Evolutionary conservation across 1,140 invertebrate genomes (phyloP).

Genomic region (Adoxophyes honmai): DNA sequence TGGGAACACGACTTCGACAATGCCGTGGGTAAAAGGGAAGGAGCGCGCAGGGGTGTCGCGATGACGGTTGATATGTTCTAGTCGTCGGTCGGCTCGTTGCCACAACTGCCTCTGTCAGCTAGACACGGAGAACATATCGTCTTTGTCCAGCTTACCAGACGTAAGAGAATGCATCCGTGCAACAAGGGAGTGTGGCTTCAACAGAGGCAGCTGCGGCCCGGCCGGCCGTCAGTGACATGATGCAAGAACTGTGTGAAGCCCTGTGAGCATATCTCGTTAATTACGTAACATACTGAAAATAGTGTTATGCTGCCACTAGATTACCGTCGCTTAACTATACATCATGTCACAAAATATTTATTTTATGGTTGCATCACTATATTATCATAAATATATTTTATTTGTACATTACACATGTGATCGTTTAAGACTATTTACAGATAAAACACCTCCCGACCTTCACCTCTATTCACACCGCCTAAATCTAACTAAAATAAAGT

Average conservation of each 20-base stretch:
- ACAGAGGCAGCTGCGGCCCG: too few species aligned
- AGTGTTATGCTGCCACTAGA: conserved; percentile 37
- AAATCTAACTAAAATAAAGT: conserved; percentile 41
- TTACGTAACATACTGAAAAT: conserved; percentile 50
- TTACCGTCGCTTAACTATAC: conserved; percentile 49
- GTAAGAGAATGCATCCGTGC: too few species aligned
- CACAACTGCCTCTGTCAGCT: too few species aligned
- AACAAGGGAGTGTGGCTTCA: too few species aligned
- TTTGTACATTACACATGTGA: conserved; percentile 70
- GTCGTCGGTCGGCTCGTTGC: too few species aligned
- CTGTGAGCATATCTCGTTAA: conserved; percentile 32
- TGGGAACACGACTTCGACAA: conserved; percentile 18
- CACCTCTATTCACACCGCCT: conserved; percentile 49
- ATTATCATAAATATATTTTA: conserved; percentile 64
- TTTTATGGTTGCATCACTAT: conserved; percentile 57
- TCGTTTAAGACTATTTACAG: conserved; percentile 67
- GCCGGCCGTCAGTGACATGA: conserved; percentile 58
- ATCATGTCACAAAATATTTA: conserved; percentile 73
- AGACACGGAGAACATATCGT: too few species aligned
- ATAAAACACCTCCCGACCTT: conserved; percentile 53
- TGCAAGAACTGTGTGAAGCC: conserved; percentile 68
- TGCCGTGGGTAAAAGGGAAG: too few species aligned
- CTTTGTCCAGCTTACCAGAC: too few species aligned
- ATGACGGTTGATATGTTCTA: conserved; percentile 54
- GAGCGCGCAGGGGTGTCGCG: conserved; percentile 24